Base-by-base conservation (phyloP, 2,888 invertebrate species). In the Galeopsomyia nigrocyanea region DNA sequence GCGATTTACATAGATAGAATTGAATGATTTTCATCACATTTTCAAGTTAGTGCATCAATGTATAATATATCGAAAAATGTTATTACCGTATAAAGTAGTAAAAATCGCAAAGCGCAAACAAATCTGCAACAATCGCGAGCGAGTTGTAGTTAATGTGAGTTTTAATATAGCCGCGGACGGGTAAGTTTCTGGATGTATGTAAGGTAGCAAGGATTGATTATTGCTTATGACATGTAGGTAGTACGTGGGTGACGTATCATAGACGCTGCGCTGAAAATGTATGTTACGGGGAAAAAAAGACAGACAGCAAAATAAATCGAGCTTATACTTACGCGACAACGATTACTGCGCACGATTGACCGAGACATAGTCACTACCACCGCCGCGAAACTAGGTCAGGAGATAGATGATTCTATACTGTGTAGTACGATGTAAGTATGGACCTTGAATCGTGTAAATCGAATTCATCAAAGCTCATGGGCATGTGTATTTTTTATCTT, bases 341-440 rank as follows among this genome's bases (percentile, higher is more conserved):
- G 60, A 68, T 61, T 68, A 61, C 47, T 22, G n/a, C 60, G 61
- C 60, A 61, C 61, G 60, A 68, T 68, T 68, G 68, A 16, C 61
- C 60, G 50, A 58, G 58, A 58, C 66, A 39, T 39, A 39, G 39
- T 39, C 39, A 57, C 66, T 50, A 19, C 14, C 39, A 57, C 66
- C 31, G 31, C 14, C 13, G 47, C 66, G 16, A 17, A 58, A 50
- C 39, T 68, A 21, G 68, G 68, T 68, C 68, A 68, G 17, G n/a
- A 50, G 51, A 49, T 53, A 46, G 53, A 53, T 68, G 51, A 53
- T 61, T 68, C 61, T 61, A 65, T 56, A 22, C 63, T 14, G 31
- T 61, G 19, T 53, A 47, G 22, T 17, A 26, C 22, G 26, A 53
- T 53, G 31, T 10, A 68, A 31, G 21, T 19, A 46, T 26, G 31